Evolutionary conservation across 2,888 invertebrate species (phyloP), one percentile per base, ranked within the genome.

Genomic region (Drosophila setosimentum): DNA sequence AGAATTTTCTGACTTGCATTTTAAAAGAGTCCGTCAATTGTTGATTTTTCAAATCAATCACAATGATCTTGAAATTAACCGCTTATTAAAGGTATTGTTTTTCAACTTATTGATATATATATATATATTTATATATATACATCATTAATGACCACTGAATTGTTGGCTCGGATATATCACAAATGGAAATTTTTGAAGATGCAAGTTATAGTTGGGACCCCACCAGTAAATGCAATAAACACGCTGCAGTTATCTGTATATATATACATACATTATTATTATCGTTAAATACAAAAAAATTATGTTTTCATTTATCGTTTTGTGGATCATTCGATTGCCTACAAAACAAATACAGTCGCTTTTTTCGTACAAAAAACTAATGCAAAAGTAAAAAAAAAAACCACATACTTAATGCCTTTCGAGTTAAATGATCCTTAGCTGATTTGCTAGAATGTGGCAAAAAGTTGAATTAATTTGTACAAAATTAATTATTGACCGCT

Each of bases 241-340:
- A 27, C 27, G n/a, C 13, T 40, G 21, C 58, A 21, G 50, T 78
- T 64, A 64, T 62, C 61, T 72, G 73, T 66, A 63, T 66, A 66
- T 76, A 59, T 77, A 77, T 51, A 76, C 63, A 78, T 68, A 61
- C 57, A 60, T 64, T 74, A 66, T 68, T 65, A 67, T 70, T 79
- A 69, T 60, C 54, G 57, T 76, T 61, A 61, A 61, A 65, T 71
- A 76, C 50, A 72, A 68, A 62, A 45, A 76, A 58, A 60, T 55
- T 32, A 53, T 29, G 48, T 42, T 53, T 57, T 60, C 50, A 68
- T 58, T 67, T 33, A 27, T 42, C 51, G 49, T 53, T 61, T 64
- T 55, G 53, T 64, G 59, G 51, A n/a, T 48, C 33, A 48, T n/a
- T 48, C 16, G n/a, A 8, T 7, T 32, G 33, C 30, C 40, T 48